A percentile compares a stretch with the other conserved stretches of the same genome.
Conservation (phyloP, 2,888 invertebrate species). For the Leptopilina drosophilae region DNA sequence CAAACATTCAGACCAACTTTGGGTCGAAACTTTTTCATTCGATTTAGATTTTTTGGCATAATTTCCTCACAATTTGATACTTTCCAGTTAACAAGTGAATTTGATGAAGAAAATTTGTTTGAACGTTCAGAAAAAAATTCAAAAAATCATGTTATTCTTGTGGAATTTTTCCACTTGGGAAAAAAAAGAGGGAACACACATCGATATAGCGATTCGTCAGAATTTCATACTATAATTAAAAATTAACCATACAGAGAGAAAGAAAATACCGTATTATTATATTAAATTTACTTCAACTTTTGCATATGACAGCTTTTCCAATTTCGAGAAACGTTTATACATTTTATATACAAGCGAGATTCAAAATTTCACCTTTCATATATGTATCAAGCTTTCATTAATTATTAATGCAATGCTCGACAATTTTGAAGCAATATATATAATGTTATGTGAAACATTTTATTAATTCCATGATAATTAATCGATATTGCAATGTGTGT, state of each 20-base stretch:
- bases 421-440: background rate
- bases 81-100: too few relatives aligned
- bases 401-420: background rate
- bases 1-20: too few relatives aligned
- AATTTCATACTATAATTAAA: background rate
- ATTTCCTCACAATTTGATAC: too few relatives aligned
- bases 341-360: background rate
- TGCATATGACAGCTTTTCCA: constrained; percentile 1
- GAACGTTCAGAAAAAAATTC: too few relatives aligned
- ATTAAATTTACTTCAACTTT: background rate
- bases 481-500: background rate
- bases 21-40: too few relatives aligned
- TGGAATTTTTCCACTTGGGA: too few relatives aligned
- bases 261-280: background rate
- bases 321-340: background rate
- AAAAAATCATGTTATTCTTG: too few relatives aligned
- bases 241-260: background rate
- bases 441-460: background rate
- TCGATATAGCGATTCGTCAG: background rate
- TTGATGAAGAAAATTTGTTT: too few relatives aligned
- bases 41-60: too few relatives aligned
- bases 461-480: background rate
- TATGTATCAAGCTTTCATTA: background rate
- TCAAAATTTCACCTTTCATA: background rate
- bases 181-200: too few relatives aligned